phyloP scores from a whole-genome alignment of 53 echinoderm and acorn worm genomes.

The Echinometra lucunter region DNA sequence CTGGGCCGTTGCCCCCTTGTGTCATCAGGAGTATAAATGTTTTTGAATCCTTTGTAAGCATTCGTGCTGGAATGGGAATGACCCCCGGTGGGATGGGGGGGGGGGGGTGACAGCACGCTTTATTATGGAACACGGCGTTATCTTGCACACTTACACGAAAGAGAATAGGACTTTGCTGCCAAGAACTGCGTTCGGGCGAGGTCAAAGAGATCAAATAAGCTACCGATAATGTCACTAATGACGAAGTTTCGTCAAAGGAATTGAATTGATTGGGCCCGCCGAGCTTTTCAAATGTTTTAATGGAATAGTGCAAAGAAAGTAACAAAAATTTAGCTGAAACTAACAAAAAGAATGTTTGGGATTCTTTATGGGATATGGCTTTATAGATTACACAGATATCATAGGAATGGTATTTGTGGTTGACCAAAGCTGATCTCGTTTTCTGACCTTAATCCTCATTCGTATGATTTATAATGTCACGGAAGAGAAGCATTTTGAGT shows the following conservation, averaged over 20 bases:
- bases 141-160: neutral
- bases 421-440: neutral
- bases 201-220: neutral
- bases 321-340: neutral
- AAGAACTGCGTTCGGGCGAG: neutral
- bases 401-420: neutral
- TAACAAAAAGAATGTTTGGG: neutral
- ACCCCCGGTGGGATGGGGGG: neutral
- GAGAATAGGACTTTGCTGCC: neutral
- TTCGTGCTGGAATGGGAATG: neutral
- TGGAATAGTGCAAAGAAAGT: neutral
- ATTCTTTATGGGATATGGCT: neutral
- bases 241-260: neutral
- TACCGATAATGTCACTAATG: conserved; percentile 11
- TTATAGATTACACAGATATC: no score
- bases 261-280: neutral
- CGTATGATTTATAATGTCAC: neutral
- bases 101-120: no score
- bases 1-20: neutral
- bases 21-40: neutral
- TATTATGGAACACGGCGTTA: neutral
- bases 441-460: neutral
- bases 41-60: neutral
- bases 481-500: neutral
- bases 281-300: conserved; percentile 15